Conservation (phyloP, 2,888 invertebrate genomes). For the Saturnia pavonia region DNA sequence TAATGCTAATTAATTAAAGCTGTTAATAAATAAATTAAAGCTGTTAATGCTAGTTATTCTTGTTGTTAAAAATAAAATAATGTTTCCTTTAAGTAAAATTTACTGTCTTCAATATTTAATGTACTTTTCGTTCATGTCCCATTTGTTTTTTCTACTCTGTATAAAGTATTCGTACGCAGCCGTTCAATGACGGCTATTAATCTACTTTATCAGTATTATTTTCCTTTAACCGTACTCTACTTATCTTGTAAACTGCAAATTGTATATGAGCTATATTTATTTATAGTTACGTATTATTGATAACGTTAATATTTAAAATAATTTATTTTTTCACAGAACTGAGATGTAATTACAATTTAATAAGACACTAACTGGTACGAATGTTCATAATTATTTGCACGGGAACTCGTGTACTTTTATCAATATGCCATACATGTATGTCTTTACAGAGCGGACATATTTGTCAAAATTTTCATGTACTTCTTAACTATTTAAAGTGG, state of each 20-base stretch:
- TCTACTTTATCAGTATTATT: conserved; percentile 1
- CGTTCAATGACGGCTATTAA: background rate
- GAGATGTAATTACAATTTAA: background rate
- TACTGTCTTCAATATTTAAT: too few species aligned
- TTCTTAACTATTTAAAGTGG: background rate
- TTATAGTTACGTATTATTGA: background rate
- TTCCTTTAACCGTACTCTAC: background rate
- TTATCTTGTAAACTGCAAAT: background rate
- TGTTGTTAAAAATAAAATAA: too few species aligned
- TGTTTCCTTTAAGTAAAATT: too few species aligned
- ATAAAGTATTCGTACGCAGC: background rate
- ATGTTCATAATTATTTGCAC: background rate
- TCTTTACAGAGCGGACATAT: background rate
- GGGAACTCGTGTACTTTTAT: background rate
- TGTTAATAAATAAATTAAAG: too few species aligned
- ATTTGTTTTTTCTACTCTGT: too few species aligned
- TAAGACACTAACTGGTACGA: background rate
- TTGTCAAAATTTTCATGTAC: background rate
- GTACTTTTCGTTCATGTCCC: background rate
- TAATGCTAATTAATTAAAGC: too few species aligned
- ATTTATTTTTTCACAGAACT: background rate
- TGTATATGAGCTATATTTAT: background rate
- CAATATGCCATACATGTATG: background rate
- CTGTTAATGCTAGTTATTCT: too few species aligned
- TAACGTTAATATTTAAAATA: conserved; percentile 2